Evolutionary conservation across 2,888 invertebrate species (phyloP).

Genomic region (Drosophila nr. medialis): DNA sequence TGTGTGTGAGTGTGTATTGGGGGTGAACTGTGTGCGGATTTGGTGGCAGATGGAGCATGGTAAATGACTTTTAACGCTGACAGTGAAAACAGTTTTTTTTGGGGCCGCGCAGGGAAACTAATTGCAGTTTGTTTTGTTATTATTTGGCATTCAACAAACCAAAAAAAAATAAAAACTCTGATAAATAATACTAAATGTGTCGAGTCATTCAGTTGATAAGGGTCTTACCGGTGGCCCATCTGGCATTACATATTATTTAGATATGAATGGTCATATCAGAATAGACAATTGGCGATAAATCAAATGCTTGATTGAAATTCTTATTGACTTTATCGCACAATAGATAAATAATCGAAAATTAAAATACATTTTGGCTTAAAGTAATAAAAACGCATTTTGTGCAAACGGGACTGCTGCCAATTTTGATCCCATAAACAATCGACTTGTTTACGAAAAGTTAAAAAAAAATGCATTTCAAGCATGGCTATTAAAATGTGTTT

Average conservation of each 20-base stretch:
- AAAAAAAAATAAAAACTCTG: constrained; percentile 12
- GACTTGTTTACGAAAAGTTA: background rate
- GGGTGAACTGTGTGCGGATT: background rate
- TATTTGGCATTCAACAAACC: background rate
- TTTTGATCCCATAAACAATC: constrained; percentile 21
- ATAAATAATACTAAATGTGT: constrained; percentile 44
- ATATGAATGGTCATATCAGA: constrained; percentile 34
- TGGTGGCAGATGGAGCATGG: constrained; percentile 9
- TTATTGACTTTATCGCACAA: background rate
- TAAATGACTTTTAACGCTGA: constrained; percentile 64
- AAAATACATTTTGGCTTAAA: constrained; percentile 21
- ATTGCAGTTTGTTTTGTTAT: constrained; percentile 50
- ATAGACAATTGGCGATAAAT: background rate
- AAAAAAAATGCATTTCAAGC: background rate
- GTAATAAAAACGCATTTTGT: background rate
- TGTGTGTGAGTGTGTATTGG: background rate
- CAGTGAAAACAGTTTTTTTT: constrained; percentile 46
- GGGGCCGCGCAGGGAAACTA: constrained; percentile 54
- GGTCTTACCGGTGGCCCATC: constrained; percentile 5
- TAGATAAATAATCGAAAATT: constrained; percentile 21
- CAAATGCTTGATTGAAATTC: constrained; percentile 3
- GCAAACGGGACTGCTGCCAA: background rate
- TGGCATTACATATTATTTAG: constrained; percentile 18
- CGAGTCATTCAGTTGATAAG: constrained; percentile 38
- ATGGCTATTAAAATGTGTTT: constrained; percentile 4